Percentiles rank a stretch among this genome's conserved stretches.
Evolutionary conservation across 64 coral and sea anemone species (phyloP).

Genomic region (Actinia equina): DNA sequence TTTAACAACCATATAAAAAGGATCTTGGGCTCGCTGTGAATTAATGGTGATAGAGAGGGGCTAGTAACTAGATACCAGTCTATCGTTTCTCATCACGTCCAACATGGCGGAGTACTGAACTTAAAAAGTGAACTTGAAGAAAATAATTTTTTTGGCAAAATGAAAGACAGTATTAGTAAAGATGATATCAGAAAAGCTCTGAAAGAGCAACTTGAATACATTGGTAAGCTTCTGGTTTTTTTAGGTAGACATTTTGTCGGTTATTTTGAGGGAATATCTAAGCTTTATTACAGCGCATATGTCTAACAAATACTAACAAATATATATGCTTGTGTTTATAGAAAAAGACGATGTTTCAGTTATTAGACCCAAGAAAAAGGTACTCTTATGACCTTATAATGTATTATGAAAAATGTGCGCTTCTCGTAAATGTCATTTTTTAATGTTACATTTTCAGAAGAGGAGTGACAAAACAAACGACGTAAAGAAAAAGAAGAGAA

Average conservation of each 20-base stretch:
- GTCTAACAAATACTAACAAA: no score
- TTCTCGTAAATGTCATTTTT: no score
- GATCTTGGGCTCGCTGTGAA: not conserved
- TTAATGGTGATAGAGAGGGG: not conserved
- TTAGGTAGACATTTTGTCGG: not conserved
- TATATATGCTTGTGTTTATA: not conserved
- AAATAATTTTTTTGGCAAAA: not conserved
- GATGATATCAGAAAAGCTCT: conserved; percentile 15
- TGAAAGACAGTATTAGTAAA: conserved; percentile 14
- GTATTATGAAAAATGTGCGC: no score
- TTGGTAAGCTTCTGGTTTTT: not conserved
- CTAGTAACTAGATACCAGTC: conserved; percentile 14
- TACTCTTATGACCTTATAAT: not conserved
- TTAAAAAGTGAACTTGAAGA: not conserved
- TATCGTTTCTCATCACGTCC: conserved; percentile 1
- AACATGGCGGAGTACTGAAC: conserved; percentile 16
- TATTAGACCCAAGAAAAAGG: not conserved
- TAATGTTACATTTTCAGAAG: no score
- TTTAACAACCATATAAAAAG: no score
- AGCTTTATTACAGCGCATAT: no score
- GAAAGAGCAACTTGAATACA: not conserved
- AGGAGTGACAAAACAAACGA: no score
- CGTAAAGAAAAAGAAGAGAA: no score
- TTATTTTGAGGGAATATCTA: not conserved
- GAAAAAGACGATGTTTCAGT: not conserved